Conservation (phyloP, 2,888 invertebrate species). For the Flexamia atlantica region DNA sequence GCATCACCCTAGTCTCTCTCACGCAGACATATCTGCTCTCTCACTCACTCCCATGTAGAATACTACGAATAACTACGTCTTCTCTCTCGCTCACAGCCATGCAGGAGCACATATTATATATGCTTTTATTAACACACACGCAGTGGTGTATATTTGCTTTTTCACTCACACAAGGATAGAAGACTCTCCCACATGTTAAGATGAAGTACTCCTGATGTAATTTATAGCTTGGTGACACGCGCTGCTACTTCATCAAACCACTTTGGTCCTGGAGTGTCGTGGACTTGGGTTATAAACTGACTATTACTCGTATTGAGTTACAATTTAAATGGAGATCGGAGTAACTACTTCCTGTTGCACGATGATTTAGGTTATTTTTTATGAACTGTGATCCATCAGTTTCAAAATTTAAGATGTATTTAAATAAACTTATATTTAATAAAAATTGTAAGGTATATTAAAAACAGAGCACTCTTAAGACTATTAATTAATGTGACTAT, state of each 20-base stretch:
- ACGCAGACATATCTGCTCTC: neutral
- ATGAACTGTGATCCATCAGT: no score
- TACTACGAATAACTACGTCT: no score
- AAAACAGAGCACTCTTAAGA: no score
- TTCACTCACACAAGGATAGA: neutral
- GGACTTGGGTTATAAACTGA: neutral
- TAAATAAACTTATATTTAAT: no score
- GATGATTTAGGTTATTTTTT: no score
- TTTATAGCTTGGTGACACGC: conserved; percentile 34
- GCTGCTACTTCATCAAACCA: conserved; percentile 22
- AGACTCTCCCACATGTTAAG: conserved; percentile 5
- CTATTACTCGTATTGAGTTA: neutral
- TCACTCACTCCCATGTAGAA: conserved; percentile 4
- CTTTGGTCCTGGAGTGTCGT: neutral
- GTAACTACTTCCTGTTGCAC: no score
- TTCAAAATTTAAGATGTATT: no score
- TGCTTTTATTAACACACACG: no score
- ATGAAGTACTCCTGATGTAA: neutral
- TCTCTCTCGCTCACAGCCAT: neutral
- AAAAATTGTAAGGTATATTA: no score
- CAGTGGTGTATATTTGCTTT: neutral
- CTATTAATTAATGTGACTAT: no score
- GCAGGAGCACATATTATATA: no score
- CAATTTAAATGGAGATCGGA: neutral
- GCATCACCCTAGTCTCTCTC: neutral